Evolutionary conservation across 2,888 invertebrate genomes (phyloP).

Genomic region (Cataglyphis livida): DNA sequence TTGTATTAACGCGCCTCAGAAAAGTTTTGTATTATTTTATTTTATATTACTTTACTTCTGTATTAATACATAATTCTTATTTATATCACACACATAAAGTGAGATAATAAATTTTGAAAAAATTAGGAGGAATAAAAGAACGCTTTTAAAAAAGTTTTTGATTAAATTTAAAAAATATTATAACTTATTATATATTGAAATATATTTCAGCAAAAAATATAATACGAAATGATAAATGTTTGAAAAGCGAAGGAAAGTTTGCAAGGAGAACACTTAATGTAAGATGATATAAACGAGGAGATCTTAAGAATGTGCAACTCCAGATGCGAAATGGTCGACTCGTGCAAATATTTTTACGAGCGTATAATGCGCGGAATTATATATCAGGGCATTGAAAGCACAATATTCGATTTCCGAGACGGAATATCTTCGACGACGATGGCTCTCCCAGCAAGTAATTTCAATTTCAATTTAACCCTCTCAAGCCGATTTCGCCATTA

Average conservation of each 20-base stretch:
- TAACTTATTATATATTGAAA: not conserved
- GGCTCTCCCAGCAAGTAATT: constrained; percentile 70
- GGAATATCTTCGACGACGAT: constrained; percentile 53
- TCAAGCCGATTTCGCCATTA: constrained; percentile 76
- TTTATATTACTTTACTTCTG: not conserved
- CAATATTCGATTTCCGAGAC: constrained; percentile 67
- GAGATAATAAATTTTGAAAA: not conserved
- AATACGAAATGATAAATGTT: not conserved
- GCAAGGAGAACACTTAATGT: not conserved
- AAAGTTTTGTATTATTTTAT: not conserved
- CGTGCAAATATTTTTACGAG: constrained; percentile 11
- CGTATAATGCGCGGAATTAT: not conserved
- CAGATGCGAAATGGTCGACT: not conserved
- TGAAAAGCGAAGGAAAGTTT: not conserved
- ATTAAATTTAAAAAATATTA: not conserved
- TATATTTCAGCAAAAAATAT: not conserved
- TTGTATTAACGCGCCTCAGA: not conserved
- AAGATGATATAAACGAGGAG: not conserved
- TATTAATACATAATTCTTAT: too few species aligned
- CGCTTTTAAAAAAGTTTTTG: not conserved
- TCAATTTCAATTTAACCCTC: constrained; percentile 76
- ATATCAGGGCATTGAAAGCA: constrained; percentile 47
- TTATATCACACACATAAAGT: not conserved
- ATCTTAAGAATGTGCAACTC: not conserved
- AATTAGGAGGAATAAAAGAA: not conserved